Evolutionary conservation across 1,140 invertebrate genomes (phyloP), one percentile per base, ranked within the genome.

Genomic region (Hirudo medicinalis): DNA sequence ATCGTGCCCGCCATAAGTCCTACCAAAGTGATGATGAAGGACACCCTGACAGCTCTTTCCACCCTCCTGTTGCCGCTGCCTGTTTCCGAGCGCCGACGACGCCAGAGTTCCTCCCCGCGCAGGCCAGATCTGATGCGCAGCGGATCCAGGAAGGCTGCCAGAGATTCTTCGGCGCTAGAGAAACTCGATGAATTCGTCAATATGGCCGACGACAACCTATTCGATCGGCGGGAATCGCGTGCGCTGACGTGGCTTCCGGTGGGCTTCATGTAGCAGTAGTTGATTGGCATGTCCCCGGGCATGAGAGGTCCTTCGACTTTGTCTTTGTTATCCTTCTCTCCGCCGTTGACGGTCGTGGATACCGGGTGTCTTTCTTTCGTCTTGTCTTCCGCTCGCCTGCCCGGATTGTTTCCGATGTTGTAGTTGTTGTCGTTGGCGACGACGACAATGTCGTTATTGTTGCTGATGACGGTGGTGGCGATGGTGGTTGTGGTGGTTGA

Each of bases 1-100:
- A 72, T 49, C 17, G 70, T 67, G 22, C 72, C 72, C 27, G 63
- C 63, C 60, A 72, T 70, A 6, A 72, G 70, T 25, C 69, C 29
- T 15, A 40, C 67, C 54, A 70, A 27, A 3, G 72, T 70, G 13
- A 72, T 29, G 22, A 70, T n/a, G 68, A 72, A 72, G 67, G 67
- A 57, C n/a, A 22, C 36, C 27, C 54, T 66, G 19, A 66, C 72
- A 2, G 67, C 36, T 6, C 53, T 70, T 27, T 72, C 72, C 67
- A 72, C 32, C 20, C 60, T 70, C 19, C 22, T 49, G 17, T 53
- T 36, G n/a, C 49, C 32, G 9, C 22, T 29, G n/a, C 36, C 36
- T 19, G 15, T 6, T 0, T 20, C n/a, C 0, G 43, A 63, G 22
- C 57, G 57, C 57, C 29, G 22, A 49, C 43, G 43, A 49, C 13